Evolutionary conservation across 2,797 vertebrate genomes (phyloP), one percentile per base, ranked within the genome.

Genomic region (Hypotaenidia okinawae): DNA sequence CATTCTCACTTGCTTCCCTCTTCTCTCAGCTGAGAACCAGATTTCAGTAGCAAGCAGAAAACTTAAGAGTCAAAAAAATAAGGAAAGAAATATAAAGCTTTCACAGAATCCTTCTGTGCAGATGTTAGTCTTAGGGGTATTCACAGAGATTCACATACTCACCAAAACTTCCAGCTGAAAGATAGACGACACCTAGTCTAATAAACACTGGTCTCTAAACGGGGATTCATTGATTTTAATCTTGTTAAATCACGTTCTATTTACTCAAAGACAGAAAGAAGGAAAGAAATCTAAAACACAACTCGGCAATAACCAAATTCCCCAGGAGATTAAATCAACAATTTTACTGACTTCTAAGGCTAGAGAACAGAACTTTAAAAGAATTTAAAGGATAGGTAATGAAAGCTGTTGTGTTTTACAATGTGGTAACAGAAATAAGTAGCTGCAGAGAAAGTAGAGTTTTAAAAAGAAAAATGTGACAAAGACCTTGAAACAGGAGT

Each of bases 161-260:
- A 16, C 54, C 80, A 88, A 88, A 45, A 79, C 55, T 35, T 96
- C 11, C 39, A 89, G 35, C 10, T 91, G 73, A 94, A 95, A 95
- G 86, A 88, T 9, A 76, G 78, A 80, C 70, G 67, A 77, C 83
- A 93, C 52, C 63, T 47, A 45, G 35, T 58, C 74, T 93, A 93
- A 90, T 74, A 90, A 91, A 37, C 39, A 47, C 35, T 64, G 57
- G 61, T 93, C 89, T 94, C 87, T 88, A 81, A 94, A 74, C 74
- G 94, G 67, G 16, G 59, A 82, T 84, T 82, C 87, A 91, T 94
- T 84, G 87, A 91, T 94, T 96, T 95, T 84, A 90, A 69, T 94
- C 93, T 91, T 81, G 58, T 92, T 96, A 94, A 95, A 90, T 93
- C 82, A 84, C 49, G 69, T 94, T 82, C 76, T 84, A 52, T 67